Percentiles rank a stretch among this genome's conserved stretches.
phyloP scores from a whole-genome alignment of 2,113 vertebrate species.

The Antennarius striatus region DNA sequence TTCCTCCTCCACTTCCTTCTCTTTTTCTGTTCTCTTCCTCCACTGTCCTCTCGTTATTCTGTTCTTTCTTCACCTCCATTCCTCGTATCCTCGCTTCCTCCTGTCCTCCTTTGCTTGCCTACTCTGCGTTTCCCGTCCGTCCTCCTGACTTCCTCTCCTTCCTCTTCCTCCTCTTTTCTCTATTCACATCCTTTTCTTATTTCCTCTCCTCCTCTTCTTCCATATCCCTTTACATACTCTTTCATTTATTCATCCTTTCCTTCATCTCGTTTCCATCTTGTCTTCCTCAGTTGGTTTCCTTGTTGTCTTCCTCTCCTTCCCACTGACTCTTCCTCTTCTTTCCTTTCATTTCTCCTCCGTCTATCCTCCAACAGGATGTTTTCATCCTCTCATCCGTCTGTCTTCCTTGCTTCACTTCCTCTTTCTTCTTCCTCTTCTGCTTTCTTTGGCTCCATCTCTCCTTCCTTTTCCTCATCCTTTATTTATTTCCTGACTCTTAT shows the following conservation, averaged over 20 bases:
- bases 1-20: neutral
- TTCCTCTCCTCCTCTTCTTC: slow-evolving; percentile 1
- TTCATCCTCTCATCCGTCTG: neutral
- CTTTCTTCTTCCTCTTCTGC: neutral
- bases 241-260: too few species aligned
- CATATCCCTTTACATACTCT: neutral
- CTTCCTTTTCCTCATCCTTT: neutral
- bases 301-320: neutral
- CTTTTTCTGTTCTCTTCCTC: neutral
- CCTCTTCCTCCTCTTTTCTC: neutral
- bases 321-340: neutral
- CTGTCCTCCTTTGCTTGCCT: slow-evolving; percentile 19
- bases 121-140: neutral
- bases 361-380: neutral
- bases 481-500: too few species aligned
- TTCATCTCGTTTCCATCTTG: neutral
- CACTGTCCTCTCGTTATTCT: neutral
- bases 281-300: neutral
- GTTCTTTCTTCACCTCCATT: neutral
- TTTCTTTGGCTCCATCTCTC: too few species aligned
- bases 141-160: neutral
- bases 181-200: neutral
- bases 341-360: neutral
- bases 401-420: too few species aligned
- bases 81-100: neutral